Base-by-base conservation (phyloP, 2,113 vertebrate genomes). In the Ranitomeya variabilis region DNA sequence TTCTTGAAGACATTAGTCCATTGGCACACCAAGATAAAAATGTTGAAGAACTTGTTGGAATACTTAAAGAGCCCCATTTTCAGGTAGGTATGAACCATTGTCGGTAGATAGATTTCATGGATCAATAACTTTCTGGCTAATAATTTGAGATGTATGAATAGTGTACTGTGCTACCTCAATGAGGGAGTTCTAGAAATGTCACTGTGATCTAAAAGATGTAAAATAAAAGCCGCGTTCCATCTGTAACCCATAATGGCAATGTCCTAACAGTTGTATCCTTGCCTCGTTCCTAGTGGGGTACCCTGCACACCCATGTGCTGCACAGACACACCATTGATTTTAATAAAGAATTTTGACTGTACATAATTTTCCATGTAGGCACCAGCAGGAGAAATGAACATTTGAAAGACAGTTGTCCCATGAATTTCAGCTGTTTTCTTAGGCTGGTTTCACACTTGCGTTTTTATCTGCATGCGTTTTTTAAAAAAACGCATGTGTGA, bases 41-140 rank as follows among this genome's bases (percentile, higher is more conserved):
- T 37, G 94, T 96, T 59, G 94, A 95, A 26, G 98, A 99, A 89
- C 93, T 99, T 64, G 94, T 95, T 92, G 94, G 93, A 82, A 99
- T 99, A 90, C 96, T 99, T 26, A 96, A 97, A 91, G 97, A 97
- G 84, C 98, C 98, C 80, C 97, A 99, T 91, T 99, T 99, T 92
- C 96, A 97, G 97, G 98, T 99, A 92, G 89, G 81, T 83, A 6
- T 74, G 64, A 0, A 37, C 52, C 14, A 45, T 26, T 16, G 12
- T 9, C 9, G 59, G 1, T 0, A 55, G 52, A 23, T 23, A 14
- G 11, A 12, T 55, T 12, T 19, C n/a, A 31, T 55, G 55, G 1
- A 59, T n/a, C 57, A 7, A 59, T 26, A 60, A 12, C 0, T 55
- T 60, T 7, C 52, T 13, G 0, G 5, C 26, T 83, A 21, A 69